Base-by-base conservation (phyloP, 2,113 vertebrate genomes). In the Alligator mississippiensis region DNA sequence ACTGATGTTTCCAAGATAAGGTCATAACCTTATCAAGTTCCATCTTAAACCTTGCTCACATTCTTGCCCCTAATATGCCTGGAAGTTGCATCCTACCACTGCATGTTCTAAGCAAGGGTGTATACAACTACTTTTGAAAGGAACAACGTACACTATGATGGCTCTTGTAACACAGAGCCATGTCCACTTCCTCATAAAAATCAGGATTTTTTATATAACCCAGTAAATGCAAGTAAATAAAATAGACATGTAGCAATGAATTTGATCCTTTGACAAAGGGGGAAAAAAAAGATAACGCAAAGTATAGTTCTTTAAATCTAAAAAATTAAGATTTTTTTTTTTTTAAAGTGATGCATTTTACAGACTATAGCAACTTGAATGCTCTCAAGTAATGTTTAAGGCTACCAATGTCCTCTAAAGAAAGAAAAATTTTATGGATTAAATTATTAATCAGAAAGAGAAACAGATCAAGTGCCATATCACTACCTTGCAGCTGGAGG, bases 391-490 rank as follows among this genome's bases (percentile, higher is more conserved):
- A 91, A 92, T 80, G 90, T 91, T 93, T 90, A 96, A 93, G 84
- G 79, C 83, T 84, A 86, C 57, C 54, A 28, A 92, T 3, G 5
- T 74, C 81, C 87, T 70, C 95, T 25, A 68, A 92, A 96, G 92
- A 93, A 83, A 91, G 72, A 90, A 88, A 93, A 80, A 47, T 66
- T 95, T 85, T 88, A 90, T 78, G 81, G 87, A 95, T 95, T 97
- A 96, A 97, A 94, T 95, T 90, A 89, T 93, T 96, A 79, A 95
- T 94, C 81, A 1, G 6, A 84, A 94, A 91, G 89, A 96, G 93
- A 94, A 96, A 96, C 92, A 94, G 72, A 95, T 97, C 93, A 94
- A 77, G 93, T 97, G 90, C 91, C 90, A 90, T 85, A 84, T 59
- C 91, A 93, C 80, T 96, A 92, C 88, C 80, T 95, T 85, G 85